phyloP scores from a whole-genome alignment of 1,140 invertebrate genomes.

The Triops longicaudatus region DNA sequence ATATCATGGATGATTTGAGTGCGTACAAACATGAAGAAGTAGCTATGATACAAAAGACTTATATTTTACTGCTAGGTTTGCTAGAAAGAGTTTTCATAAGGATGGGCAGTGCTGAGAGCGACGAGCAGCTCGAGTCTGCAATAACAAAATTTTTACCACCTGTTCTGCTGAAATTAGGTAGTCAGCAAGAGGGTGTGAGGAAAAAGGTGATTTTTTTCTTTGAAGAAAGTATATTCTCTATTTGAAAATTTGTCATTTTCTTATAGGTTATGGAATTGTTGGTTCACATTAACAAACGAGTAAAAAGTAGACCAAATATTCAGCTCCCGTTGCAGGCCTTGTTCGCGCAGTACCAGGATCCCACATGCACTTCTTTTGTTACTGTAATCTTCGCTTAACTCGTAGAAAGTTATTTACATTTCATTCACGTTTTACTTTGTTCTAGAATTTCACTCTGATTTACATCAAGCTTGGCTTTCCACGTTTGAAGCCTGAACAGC shows the following conservation, averaged over 20 bases:
- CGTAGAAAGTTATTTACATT: not conserved
- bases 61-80: constrained; percentile 48
- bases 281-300: constrained; percentile 80
- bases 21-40: not conserved
- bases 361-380: constrained; percentile 67
- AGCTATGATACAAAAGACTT: not conserved
- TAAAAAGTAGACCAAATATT: constrained; percentile 72
- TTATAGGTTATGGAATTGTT: constrained; percentile 81
- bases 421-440: too few relatives aligned
- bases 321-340: constrained; percentile 79
- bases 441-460: constrained; percentile 88
- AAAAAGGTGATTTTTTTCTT: constrained; percentile 53
- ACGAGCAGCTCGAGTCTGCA: constrained; percentile 74
- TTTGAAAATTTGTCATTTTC: constrained; percentile 24
- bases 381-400: constrained; percentile 48
- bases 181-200: constrained; percentile 70
- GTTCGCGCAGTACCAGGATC: constrained; percentile 69
- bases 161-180: constrained; percentile 79
- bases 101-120: constrained; percentile 74
- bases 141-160: constrained; percentile 78
- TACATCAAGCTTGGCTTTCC: constrained; percentile 89
- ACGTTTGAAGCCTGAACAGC: constrained; percentile 61
- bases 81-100: constrained; percentile 81
- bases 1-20: constrained; percentile 23
- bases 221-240: not conserved